Evolutionary conservation across 2,113 vertebrate genomes (phyloP), one percentile per base, ranked within the genome.

Genomic region (Macrotis lagotis): DNA sequence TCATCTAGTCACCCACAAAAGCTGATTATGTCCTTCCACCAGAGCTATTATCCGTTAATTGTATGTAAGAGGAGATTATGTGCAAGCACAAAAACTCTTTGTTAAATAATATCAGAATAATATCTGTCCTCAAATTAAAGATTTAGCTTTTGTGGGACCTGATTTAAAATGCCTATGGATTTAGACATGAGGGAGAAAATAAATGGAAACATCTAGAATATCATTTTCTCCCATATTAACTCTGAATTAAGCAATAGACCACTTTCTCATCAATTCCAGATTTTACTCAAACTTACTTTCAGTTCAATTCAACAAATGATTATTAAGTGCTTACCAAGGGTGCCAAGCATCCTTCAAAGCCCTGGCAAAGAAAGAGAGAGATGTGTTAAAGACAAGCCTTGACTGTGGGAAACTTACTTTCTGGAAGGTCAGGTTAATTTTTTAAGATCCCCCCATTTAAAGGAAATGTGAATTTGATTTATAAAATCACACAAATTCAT

Each of bases 171-270:
- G 3, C 31, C 91, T 96, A 94, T 95, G 95, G 95, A 31, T 95
- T 90, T 94, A 96, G 89, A 94, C 59, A 66, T 9, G 53, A 93
- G 49, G 94, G 90, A 59, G 91, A 93, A 96, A 97, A 97, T 95
- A 97, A 96, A 92, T 93, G 83, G 93, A 93, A 94, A n/a, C 88
- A 51, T 95, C 49, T 51, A 49, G 90, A 95, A 95, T 97, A 96
- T 95, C 97, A 93, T 95, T 96, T 96, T 89, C 96, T 91, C 94
- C 44, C 44, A 93, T 96, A 95, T 97, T 95, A 96, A 95, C 91
- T 95, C 92, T 95, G 44, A 83, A 83, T 94, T 74, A 96, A 37
- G 49, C 25, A 66, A 95, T 89, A 97, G 47, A 31, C 28, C 25
- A 91, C 91, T 95, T 96, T 96, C 90, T 37, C 51, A 95, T 91